phyloP scores from a whole-genome alignment of 1,140 invertebrate species.

The Hyles euphorbiae region DNA sequence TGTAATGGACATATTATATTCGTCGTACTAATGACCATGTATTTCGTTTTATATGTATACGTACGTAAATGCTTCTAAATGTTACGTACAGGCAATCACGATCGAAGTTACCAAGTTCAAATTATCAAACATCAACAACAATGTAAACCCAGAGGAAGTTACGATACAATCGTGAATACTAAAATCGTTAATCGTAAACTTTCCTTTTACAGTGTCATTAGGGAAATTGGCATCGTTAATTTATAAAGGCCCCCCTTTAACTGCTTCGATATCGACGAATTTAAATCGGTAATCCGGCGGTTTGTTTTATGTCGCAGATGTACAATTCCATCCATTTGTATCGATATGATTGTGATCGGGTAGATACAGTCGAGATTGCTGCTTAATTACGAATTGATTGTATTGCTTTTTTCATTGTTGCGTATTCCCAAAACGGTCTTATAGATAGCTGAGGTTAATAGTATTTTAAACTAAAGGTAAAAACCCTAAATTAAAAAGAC shows the following conservation, averaged over 20 bases:
- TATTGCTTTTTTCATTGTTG: too few relatives aligned
- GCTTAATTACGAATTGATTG: conserved; percentile 4
- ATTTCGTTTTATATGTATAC: too few relatives aligned
- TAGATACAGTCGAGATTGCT: conserved; percentile 25
- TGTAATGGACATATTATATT: too few relatives aligned
- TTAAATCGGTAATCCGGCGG: conserved; percentile 68
- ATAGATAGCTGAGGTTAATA: too few relatives aligned
- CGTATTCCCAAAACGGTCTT: too few relatives aligned
- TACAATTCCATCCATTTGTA: conserved; percentile 47
- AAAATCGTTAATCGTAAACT: conserved; percentile 63
- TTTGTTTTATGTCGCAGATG: conserved; percentile 67
- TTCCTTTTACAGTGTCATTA: conserved; percentile 73
- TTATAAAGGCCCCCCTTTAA: conserved; percentile 65
- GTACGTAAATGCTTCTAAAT: too few relatives aligned
- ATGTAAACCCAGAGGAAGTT: conserved; percentile 10
- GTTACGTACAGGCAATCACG: too few relatives aligned
- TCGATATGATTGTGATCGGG: conserved; percentile 51
- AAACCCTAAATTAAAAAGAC: too few relatives aligned
- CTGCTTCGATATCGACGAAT: conserved; percentile 63
- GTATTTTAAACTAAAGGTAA: too few relatives aligned
- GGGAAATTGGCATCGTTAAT: conserved; percentile 71
- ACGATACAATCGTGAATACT: conserved; percentile 39
- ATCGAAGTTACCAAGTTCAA: too few relatives aligned
- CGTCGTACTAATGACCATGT: too few relatives aligned
- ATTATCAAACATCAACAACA: conserved; percentile 7